Evolutionary conservation across 2,797 vertebrate species (phyloP).

Genomic region (Alca torda): DNA sequence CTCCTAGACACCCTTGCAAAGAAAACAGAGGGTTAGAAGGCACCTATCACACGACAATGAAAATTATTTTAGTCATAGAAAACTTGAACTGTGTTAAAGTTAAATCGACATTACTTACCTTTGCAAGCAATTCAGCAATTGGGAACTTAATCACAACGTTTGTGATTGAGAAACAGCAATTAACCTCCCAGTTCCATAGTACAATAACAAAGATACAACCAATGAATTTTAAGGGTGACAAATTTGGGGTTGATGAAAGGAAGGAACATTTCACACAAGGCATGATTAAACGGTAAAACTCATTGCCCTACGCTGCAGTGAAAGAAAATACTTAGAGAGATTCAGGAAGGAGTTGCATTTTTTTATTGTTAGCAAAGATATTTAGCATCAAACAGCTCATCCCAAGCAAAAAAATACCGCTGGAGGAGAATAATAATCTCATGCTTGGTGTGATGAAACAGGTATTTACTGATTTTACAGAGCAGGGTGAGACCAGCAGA

Average conservation of each 20-base stretch:
- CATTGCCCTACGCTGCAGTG: not conserved
- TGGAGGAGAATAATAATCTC: not conserved
- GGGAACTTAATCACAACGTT: not conserved
- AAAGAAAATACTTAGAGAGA: not conserved
- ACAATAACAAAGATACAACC: not conserved
- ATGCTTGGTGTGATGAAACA: not conserved
- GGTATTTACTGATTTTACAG: not conserved
- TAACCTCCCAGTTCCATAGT: rapidly evolving
- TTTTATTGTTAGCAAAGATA: not conserved
- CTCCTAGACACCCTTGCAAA: not conserved
- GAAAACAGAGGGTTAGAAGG: not conserved
- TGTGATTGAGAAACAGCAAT: rapidly evolving
- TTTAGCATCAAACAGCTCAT: not conserved
- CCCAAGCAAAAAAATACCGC: not conserved
- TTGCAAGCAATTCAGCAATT: not conserved
- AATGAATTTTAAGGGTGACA: not conserved
- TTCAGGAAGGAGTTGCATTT: not conserved
- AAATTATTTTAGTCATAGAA: not conserved
- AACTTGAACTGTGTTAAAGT: too few relatives aligned
- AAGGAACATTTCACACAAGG: not conserved
- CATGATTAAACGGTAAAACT: not conserved
- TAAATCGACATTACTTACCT: not conserved
- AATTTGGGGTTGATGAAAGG: not conserved
- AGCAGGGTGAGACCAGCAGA: not conserved
- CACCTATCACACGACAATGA: not conserved